Percentiles rank a stretch among this genome's conserved stretches.
These are phyloP conservation scores for Eulemur albifrons DNA, from an alignment of 2,797 vertebrate genomes.

Conservation along the genomic window DNA sequence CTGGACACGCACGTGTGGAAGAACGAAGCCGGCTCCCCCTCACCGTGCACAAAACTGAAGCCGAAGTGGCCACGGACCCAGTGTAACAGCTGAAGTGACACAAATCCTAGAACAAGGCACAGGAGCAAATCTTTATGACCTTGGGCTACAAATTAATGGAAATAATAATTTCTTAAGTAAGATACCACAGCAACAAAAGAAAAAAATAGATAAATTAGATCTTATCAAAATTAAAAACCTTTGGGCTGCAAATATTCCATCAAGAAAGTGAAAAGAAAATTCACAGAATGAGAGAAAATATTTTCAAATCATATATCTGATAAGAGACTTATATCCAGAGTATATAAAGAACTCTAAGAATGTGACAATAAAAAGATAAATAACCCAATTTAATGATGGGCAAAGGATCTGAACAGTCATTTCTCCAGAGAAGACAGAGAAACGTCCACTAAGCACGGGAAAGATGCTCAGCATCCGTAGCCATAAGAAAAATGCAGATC, in stretches of 20 bases:
- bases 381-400: background rate
- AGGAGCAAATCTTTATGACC: background rate
- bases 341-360: background rate
- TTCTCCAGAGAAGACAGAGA: background rate
- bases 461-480: background rate
- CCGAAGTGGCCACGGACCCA: fast-evolving
- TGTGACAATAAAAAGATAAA: background rate
- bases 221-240: background rate
- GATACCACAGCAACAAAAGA: background rate
- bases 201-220: background rate
- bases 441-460: too few relatives aligned
- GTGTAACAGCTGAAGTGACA: background rate
- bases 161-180: background rate
- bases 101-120: background rate
- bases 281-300: background rate
- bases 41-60: background rate
- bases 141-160: background rate
- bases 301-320: too few relatives aligned
- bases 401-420: background rate
- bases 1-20: background rate
- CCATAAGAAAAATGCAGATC: background rate
- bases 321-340: background rate
- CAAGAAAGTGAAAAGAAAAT: background rate
- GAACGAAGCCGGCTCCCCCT: too few relatives aligned
- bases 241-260: background rate